Evolutionary conservation across 2,888 invertebrate species (phyloP), one percentile per base, ranked within the genome.

Genomic region (Drosophila eohydei): DNA sequence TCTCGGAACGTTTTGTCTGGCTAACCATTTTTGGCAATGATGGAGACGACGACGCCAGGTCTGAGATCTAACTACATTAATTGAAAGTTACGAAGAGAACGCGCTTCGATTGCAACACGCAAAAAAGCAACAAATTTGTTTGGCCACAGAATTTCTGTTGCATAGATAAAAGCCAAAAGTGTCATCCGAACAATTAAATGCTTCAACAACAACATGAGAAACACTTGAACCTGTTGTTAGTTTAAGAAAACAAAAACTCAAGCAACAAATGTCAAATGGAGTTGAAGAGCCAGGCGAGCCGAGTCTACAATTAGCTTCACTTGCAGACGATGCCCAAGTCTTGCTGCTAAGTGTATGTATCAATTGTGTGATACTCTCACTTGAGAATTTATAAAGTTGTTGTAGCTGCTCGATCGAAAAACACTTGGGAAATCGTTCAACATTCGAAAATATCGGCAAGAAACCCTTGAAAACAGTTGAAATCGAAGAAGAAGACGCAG

Each of bases 11-110:
- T 76, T 79, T 65, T 71, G 69, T 69, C 70, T 59, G 66, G 69
- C 57, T 86, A 74, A 79, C 89, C 89, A 83, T 89, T 88, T 88
- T 88, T 83, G 89, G 88, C 75, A 81, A 77, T 66, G 70, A 66
- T 66, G 78, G 75, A 64, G 69, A 67, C 54, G 76, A 80, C 69
- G 73, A 67, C 63, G 71, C 65, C 78, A 73, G 48, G 48, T 70
- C 61, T 74, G 44, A 32, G 59, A 58, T 58, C 74, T 62, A 30
- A 64, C 64, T 56, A 65, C 71, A 78, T 60, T 48, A 78, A 78
- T 71, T 78, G 69, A 81, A 80, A 80, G 78, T 80, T 63, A 12
- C 48, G 36, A 43, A 50, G 48, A 62, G 71, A 71, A 52, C 57
- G 52, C 46, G 52, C 48, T 51, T 40, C 4, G 44, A 50, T 78